These are phyloP conservation scores for Alligator sinensis DNA, from an alignment of 2,113 vertebrate species.

Conservation along the genomic window DNA sequence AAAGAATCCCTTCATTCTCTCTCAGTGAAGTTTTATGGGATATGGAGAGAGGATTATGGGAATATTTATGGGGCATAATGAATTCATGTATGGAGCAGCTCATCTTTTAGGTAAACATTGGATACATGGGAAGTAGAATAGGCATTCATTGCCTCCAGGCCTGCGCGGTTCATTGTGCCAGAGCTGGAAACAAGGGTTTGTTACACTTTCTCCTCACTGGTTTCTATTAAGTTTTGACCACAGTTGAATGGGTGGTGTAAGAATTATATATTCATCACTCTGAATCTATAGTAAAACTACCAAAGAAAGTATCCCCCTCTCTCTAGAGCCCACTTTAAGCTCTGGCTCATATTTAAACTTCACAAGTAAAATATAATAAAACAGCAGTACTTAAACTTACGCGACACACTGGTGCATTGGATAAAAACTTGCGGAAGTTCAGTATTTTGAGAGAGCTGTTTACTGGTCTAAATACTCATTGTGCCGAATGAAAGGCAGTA, in stretches of 20 bases:
- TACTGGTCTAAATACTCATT: neutral
- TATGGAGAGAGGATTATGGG: constrained; percentile 90
- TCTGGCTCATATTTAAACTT: neutral
- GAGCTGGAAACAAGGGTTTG: constrained; percentile 40
- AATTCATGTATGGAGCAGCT: constrained; percentile 90
- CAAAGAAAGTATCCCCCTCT: neutral
- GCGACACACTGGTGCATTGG: neutral
- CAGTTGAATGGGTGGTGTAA: constrained; percentile 5
- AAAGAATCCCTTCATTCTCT: constrained; percentile 72
- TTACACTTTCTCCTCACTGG: constrained; percentile 56
- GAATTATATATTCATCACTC: neutral
- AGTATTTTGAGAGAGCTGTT: neutral
- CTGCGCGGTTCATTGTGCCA: constrained; percentile 36
- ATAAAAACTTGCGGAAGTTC: neutral
- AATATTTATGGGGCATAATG: constrained; percentile 94
- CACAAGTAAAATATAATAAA: fast-evolving
- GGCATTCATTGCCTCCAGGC: constrained; percentile 50
- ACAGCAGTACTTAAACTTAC: neutral
- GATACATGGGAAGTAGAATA: constrained; percentile 82
- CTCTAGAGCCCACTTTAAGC: neutral
- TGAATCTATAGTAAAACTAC: neutral
- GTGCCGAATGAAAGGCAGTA: neutral
- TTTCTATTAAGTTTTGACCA: constrained; percentile 25
- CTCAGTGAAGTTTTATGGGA: constrained; percentile 81
- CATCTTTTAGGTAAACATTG: constrained; percentile 95